These are phyloP conservation scores for Lamprotornis superbus DNA, from an alignment of 2,113 vertebrate genomes.

Conservation along the genomic window DNA sequence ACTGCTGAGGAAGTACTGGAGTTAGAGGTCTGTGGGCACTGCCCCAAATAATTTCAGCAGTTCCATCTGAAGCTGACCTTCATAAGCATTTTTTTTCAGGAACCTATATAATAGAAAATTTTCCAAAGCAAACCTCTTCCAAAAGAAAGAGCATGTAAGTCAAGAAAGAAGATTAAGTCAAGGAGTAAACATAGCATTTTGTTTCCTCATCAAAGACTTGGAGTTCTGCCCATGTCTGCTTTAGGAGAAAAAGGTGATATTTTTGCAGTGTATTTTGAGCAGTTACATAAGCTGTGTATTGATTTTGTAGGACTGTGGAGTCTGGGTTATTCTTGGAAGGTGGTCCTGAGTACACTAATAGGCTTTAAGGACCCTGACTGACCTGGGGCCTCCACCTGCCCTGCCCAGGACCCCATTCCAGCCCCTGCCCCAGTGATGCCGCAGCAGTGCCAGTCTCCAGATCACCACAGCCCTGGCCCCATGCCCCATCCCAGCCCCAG, in stretches of 20 bases:
- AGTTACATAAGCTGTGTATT: background rate
- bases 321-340: background rate
- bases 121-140: background rate
- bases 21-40: background rate
- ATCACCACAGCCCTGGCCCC: background rate
- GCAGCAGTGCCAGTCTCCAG: fast-evolving
- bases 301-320: background rate
- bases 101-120: background rate
- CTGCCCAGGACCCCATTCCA: background rate
- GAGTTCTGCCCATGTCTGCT: background rate
- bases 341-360: no score
- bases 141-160: background rate
- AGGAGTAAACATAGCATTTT: background rate
- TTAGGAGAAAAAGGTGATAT: background rate
- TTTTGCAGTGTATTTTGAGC: background rate
- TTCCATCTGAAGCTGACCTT: background rate
- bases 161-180: background rate
- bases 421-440: background rate
- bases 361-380: background rate
- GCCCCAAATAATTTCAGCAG: background rate
- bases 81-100: background rate
- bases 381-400: background rate
- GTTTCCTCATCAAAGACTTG: background rate
- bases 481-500: background rate
- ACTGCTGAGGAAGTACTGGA: background rate